Percentiles rank a stretch among this genome's conserved stretches.
These are phyloP conservation scores for Synodontis membranacea DNA, from an alignment of 2,113 vertebrate genomes.

Conservation along the genomic window DNA sequence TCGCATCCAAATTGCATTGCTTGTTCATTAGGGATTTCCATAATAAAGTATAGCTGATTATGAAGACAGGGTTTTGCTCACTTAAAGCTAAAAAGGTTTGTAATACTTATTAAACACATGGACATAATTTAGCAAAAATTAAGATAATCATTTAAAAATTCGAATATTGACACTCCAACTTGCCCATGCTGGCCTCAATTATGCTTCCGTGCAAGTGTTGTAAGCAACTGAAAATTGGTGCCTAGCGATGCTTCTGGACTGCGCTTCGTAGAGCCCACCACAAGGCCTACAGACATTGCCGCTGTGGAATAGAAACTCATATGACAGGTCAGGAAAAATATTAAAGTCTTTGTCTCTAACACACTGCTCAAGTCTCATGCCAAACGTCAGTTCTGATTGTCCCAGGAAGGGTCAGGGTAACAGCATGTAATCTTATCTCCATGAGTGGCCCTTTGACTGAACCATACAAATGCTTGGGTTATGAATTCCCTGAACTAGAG, in stretches of 20 bases:
- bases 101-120: background rate
- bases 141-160: background rate
- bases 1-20: background rate
- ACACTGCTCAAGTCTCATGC: background rate
- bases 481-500: background rate
- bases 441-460: background rate
- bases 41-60: background rate
- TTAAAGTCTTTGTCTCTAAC: background rate
- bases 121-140: background rate
- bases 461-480: background rate
- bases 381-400: background rate
- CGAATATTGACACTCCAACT: background rate
- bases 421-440: background rate
- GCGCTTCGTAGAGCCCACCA: too few relatives aligned
- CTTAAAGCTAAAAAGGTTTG: background rate
- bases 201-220: background rate
- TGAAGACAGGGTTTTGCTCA: background rate
- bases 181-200: background rate
- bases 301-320: background rate
- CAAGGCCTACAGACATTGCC: too few relatives aligned
- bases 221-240: too few relatives aligned
- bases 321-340: background rate
- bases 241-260: too few relatives aligned
- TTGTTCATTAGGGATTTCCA: background rate
- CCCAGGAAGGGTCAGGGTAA: background rate